Evolutionary conservation across 1,140 invertebrate species (phyloP).

Genomic region (Nasonia vitripennis): DNA sequence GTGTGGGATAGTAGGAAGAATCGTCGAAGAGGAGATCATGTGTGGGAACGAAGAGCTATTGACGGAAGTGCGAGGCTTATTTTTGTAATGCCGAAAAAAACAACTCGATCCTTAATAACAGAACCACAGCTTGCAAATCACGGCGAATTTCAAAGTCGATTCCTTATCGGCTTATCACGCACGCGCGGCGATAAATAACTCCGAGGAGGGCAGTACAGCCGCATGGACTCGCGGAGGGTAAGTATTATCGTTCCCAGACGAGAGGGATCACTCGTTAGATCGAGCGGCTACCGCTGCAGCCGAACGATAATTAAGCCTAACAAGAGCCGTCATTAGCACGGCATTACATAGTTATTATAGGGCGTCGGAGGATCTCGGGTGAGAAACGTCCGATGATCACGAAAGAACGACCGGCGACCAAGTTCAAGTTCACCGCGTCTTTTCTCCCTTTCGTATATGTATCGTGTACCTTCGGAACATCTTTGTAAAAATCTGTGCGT

Average conservation of each 20-base stretch:
- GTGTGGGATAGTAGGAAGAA: not conserved
- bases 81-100: too few species aligned
- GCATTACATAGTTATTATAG: conserved; percentile 65
- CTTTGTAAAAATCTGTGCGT: not conserved
- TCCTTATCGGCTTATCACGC: conserved; percentile 8
- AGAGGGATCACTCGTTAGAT: conserved; percentile 54
- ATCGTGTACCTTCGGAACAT: not conserved
- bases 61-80: not conserved
- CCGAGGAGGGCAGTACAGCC: not conserved
- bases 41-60: not conserved
- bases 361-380: conserved; percentile 48
- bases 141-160: conserved; percentile 20
- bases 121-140: not conserved
- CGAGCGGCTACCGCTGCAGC: conserved; percentile 37
- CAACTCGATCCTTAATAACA: too few species aligned
- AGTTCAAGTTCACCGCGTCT: conserved; percentile 50
- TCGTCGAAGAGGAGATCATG: too few species aligned
- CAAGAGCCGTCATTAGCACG: conserved; percentile 63
- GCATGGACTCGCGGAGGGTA: not conserved
- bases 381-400: conserved; percentile 58
- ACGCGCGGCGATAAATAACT: conserved; percentile 21
- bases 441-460: too few species aligned
- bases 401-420: conserved; percentile 53
- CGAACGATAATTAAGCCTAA: conserved; percentile 60
- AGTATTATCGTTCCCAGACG: conserved; percentile 6